Evolutionary conservation across 2,113 vertebrate genomes (phyloP).

Genomic region (Beaufortia kweichowensis): DNA sequence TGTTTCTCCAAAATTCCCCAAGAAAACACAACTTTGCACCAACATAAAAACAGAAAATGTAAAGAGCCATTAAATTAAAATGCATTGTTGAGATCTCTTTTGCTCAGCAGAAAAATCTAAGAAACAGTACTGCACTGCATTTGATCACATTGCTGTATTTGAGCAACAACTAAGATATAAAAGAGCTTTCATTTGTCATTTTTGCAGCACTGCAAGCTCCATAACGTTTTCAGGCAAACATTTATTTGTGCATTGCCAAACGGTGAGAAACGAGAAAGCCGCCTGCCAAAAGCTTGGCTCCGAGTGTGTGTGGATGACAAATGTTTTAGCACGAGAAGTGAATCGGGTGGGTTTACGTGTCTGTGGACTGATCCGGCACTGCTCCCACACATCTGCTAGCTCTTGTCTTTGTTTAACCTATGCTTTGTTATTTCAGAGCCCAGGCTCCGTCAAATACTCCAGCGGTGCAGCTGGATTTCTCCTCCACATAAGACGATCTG

Average conservation of each 20-base stretch:
- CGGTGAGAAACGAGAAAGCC: background rate
- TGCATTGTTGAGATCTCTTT: too few species aligned
- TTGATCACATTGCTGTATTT: too few species aligned
- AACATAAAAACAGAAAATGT: too few species aligned
- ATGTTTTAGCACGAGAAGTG: constrained; percentile 19
- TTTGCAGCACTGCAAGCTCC: background rate
- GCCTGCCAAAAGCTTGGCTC: constrained; percentile 16
- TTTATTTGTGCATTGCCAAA: background rate
- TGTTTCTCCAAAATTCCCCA: too few species aligned
- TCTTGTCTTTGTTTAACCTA: constrained; percentile 34
- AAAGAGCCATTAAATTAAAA: too few species aligned
- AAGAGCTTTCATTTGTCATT: background rate
- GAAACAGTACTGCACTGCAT: too few species aligned
- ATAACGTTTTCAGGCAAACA: background rate
- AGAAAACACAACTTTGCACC: too few species aligned
- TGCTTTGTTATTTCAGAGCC: constrained; percentile 34
- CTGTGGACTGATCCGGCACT: constrained; percentile 21
- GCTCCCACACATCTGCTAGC: constrained; percentile 18
- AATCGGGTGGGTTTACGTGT: constrained; percentile 13
- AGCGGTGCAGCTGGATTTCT: constrained; percentile 29
- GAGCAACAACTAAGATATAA: background rate
- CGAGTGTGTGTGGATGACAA: constrained; percentile 19
- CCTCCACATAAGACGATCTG: constrained; percentile 37
- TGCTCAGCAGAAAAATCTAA: too few species aligned
- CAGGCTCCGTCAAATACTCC: constrained; percentile 7